Evolutionary conservation across 2,888 invertebrate species (phyloP), one percentile per base, ranked within the genome.

Genomic region (Drosophila longiperda): DNA sequence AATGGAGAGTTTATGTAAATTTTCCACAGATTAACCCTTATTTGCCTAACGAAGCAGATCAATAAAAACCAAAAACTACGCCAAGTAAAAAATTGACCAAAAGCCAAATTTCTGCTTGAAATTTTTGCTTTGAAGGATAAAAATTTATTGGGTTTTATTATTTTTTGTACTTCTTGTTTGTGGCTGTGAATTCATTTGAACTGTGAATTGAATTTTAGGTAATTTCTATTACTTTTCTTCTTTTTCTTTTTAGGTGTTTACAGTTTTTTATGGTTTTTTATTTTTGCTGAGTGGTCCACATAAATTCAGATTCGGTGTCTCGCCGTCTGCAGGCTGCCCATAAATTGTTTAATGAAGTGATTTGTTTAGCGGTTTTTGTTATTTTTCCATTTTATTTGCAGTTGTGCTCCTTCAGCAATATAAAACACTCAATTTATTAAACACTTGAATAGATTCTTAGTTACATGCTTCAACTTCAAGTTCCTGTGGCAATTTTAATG

Each of bases 241-340:
- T 45, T 58, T 48, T 8, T n/a, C 15, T 53, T 67, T 6, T 20
- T 4, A 23, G 15, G 8, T 45, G 4, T 3, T 45, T 17, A 20
- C 45, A 11, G 20, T 68, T 50, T 20, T 20, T 45, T 68, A 50
- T 38, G 45, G 17, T 45, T 45, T 54, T 78, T 75, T 49, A 52
- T 29, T 58, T 50, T 58, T 50, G 58, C 40, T 66, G 75, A 63
- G 66, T 66, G 71, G 32, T 38, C 42, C 48, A 64, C 67, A 75
- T 79, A 77, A 71, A 80, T 82, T 84, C 73, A 73, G 61, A 60
- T 69, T 70, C 60, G 80, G 50, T 48, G 85, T 82, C 84, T 84
- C 74, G 82, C 69, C 82, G 79, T 75, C 87, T 80, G 73, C 60
- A 62, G 66, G 65, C 66, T 68, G 66, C 50, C 57, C 69, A 72